Conservation (phyloP, 2,113 vertebrate genomes). For the Pardalotus punctatus region DNA sequence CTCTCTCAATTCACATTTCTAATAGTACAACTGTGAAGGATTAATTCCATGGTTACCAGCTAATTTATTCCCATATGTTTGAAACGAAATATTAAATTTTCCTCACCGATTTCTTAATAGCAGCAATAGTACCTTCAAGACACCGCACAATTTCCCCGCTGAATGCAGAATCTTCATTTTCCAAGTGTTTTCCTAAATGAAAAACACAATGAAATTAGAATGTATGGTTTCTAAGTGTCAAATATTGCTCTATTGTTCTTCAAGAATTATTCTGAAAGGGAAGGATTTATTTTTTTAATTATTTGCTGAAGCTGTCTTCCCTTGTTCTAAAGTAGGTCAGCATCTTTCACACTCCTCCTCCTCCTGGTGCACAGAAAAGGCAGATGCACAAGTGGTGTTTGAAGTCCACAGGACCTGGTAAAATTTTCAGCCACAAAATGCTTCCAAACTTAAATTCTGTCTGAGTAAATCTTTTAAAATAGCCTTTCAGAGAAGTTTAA, state of each 20-base stretch:
- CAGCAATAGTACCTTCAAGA: constrained; percentile 68
- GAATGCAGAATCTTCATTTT: constrained; percentile 68
- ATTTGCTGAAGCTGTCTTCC: neutral
- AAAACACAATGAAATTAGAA: neutral
- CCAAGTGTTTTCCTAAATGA: constrained; percentile 73
- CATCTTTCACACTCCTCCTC: neutral
- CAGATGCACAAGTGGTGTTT: neutral
- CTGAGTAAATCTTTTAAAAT: neutral
- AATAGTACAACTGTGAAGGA: neutral
- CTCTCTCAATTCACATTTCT: neutral
- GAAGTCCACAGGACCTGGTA: neutral
- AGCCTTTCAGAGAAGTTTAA: neutral
- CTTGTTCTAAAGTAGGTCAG: constrained; percentile 3
- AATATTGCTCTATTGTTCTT: neutral
- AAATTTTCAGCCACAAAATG: neutral
- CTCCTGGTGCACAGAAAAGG: neutral
- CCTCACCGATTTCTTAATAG: constrained; percentile 76
- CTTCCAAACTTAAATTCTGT: neutral
- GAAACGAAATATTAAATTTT: neutral
- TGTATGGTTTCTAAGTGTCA: neutral
- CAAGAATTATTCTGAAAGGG: neutral
- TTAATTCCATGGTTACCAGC: neutral
- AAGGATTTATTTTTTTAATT: neutral
- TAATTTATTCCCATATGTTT: neutral
- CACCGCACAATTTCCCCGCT: constrained; percentile 70